Conservation (phyloP, 2,888 invertebrate species). For the Escarpia spicata region DNA sequence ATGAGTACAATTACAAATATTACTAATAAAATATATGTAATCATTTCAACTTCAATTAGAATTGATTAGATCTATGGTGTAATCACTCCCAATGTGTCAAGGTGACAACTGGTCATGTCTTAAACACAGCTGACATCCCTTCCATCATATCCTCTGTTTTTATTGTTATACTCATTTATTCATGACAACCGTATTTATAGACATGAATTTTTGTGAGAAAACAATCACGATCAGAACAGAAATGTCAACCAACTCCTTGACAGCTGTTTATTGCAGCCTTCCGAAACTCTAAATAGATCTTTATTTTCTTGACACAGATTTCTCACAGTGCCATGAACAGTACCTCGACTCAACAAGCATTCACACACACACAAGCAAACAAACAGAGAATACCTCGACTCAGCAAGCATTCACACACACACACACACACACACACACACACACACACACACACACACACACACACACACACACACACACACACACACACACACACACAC, state of each 20-base stretch:
- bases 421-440: neutral
- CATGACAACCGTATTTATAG: neutral
- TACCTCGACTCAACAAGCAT: neutral
- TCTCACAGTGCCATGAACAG: neutral
- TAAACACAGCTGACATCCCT: neutral
- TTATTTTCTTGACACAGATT: neutral
- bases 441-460: neutral
- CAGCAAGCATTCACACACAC: neutral
- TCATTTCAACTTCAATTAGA: too few relatives aligned
- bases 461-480: neutral
- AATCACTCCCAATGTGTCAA: too few relatives aligned
- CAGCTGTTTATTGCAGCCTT: neutral
- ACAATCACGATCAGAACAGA: neutral
- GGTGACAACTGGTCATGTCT: too few relatives aligned
- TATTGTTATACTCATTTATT: neutral
- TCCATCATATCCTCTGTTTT: neutral
- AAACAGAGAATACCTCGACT: neutral
- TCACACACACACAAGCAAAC: neutral
- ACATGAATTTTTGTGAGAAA: neutral
- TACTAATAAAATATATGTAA: too few relatives aligned
- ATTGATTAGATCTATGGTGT: too few relatives aligned
- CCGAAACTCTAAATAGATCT: neutral
- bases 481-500: neutral
- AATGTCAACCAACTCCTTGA: neutral
- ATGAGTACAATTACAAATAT: too few relatives aligned